A percentile compares a stretch with the other conserved stretches of the same genome.
Conservation (phyloP, 2,113 vertebrate genomes). For the Triplophysa rosa region DNA sequence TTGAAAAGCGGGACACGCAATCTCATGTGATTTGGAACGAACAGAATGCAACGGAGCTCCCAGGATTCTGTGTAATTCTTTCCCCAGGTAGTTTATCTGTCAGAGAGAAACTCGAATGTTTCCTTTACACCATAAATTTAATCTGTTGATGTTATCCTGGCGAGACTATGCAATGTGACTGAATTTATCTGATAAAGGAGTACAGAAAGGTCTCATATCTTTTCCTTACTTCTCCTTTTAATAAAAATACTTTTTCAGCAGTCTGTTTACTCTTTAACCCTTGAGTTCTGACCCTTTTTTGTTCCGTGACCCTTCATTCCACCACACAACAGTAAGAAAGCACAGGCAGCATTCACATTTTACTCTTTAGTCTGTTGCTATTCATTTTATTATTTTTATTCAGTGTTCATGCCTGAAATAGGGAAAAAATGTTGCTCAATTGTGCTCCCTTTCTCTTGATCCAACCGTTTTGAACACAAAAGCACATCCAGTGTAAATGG, state of each 20-base stretch:
- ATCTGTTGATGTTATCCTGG: slow-evolving; percentile 11
- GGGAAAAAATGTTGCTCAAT: too few relatives aligned
- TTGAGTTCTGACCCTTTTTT: too few relatives aligned
- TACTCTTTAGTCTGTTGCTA: too few relatives aligned
- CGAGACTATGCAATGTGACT: slow-evolving; percentile 10
- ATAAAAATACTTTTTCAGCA: not conserved
- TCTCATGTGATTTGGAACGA: slow-evolving; percentile 28
- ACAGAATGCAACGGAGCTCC: slow-evolving; percentile 28
- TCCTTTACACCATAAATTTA: slow-evolving; percentile 27
- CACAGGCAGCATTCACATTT: too few relatives aligned
- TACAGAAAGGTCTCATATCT: not conserved
- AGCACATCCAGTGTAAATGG: too few relatives aligned
- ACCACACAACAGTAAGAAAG: too few relatives aligned
- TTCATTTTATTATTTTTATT: too few relatives aligned
- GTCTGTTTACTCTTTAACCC: not conserved
- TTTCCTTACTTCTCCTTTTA: not conserved
- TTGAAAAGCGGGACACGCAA: slow-evolving; percentile 12
- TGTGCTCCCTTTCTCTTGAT: too few relatives aligned
- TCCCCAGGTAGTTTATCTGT: slow-evolving; percentile 35
- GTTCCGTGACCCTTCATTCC: too few relatives aligned
- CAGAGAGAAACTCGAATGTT: slow-evolving; percentile 13
- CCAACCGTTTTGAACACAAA: too few relatives aligned
- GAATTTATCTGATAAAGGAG: slow-evolving; percentile 15
- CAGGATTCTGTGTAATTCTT: slow-evolving; percentile 1
- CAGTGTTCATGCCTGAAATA: too few relatives aligned